A percentile compares a stretch with the other conserved stretches of the same genome.
Evolutionary conservation across 2,113 vertebrate species (phyloP).

Genomic region (Psittacus erithacus): DNA sequence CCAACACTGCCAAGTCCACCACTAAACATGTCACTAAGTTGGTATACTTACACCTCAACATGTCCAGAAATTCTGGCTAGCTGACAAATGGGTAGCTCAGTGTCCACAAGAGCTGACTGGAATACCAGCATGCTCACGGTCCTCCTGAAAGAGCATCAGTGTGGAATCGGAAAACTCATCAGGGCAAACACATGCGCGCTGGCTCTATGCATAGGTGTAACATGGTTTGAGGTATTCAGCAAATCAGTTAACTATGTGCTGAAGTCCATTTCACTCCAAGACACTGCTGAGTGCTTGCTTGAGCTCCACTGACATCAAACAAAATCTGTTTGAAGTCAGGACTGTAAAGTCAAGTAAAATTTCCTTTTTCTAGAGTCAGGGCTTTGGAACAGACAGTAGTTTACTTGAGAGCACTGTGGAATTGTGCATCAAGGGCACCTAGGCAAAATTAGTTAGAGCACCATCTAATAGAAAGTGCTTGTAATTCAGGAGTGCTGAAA

Average conservation of each 20-base stretch:
- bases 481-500: constrained; percentile 10
- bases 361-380: constrained; percentile 17
- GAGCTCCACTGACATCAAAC: constrained; percentile 18
- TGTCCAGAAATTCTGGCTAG: neutral
- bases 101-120: neutral
- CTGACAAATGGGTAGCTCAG: neutral
- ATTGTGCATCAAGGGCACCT: constrained; percentile 49
- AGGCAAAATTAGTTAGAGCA: constrained; percentile 46
- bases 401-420: constrained; percentile 9
- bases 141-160: neutral
- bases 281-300: neutral
- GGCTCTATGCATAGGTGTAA: neutral
- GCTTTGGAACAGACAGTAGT: neutral
- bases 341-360: constrained; percentile 23
- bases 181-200: accelerated
- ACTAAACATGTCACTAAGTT: neutral
- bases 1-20: neutral
- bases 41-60: neutral
- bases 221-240: neutral
- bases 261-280: neutral
- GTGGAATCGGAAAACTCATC: neutral
- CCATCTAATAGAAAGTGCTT: constrained; percentile 7
- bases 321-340: constrained; percentile 53
- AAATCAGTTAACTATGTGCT: neutral
- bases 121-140: neutral